Conservation (phyloP, 2,888 invertebrate genomes). For the Leucozona laternaria region DNA sequence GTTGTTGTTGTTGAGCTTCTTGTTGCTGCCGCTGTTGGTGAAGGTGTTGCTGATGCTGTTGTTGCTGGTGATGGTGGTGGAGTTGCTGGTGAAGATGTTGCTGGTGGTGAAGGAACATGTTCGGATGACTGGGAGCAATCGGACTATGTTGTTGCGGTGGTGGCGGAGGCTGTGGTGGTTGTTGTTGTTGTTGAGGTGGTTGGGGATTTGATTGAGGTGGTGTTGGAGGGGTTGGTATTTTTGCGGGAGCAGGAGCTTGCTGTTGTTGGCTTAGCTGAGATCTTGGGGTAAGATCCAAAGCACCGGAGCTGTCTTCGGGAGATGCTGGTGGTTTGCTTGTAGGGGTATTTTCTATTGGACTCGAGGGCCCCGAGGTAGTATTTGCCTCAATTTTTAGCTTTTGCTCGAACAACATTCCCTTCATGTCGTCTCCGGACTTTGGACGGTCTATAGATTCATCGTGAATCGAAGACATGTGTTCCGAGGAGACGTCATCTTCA, state of each 20-base stretch:
- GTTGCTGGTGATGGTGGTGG: conserved; percentile 80
- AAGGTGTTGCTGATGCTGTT: conserved; percentile 78
- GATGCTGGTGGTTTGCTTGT: conserved; percentile 81
- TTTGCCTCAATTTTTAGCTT: conserved; percentile 82
- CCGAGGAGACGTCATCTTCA: conserved; percentile 82
- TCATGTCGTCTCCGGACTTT: conserved; percentile 82
- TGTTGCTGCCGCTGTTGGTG: conserved; percentile 82
- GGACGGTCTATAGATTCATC: conserved; percentile 80
- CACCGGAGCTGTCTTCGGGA: conserved; percentile 83
- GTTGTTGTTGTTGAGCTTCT: conserved; percentile 78
- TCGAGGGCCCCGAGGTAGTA: conserved; percentile 81
- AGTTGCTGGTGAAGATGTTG: conserved; percentile 82
- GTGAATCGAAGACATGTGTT: conserved; percentile 82
- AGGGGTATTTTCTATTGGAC: conserved; percentile 78
- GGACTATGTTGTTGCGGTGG: conserved; percentile 69
- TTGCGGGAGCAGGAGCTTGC: conserved; percentile 49
- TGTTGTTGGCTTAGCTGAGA: conserved; percentile 77
- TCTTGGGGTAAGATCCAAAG: conserved; percentile 86
- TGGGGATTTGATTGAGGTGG: conserved; percentile 80
- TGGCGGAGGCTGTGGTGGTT: conserved; percentile 52
- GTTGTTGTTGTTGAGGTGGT: conserved; percentile 68
- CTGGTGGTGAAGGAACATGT: conserved; percentile 80
- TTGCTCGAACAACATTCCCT: conserved; percentile 82
- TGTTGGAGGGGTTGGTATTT: conserved; percentile 76
- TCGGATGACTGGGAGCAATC: conserved; percentile 57